A percentile compares a stretch with the other conserved stretches of the same genome.
These are phyloP conservation scores for Hippoglossus stenolepis DNA, from an alignment of 2,113 vertebrate genomes.

Conservation along the genomic window DNA sequence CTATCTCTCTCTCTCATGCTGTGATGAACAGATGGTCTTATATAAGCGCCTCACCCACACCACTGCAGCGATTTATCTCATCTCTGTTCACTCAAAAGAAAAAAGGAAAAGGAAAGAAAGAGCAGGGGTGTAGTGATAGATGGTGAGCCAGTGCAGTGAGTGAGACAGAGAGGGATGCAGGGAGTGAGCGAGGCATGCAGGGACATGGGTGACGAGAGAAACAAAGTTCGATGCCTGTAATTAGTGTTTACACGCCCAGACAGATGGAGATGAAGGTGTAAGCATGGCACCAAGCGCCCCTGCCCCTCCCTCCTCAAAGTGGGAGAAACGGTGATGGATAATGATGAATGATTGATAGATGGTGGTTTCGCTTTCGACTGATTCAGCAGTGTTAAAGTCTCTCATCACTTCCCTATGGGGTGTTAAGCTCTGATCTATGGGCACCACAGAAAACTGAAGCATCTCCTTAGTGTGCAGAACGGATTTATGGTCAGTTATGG, in stretches of 20 bases:
- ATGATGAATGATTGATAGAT: constrained; percentile 64
- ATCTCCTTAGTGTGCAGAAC: constrained; percentile 15
- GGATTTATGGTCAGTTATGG: constrained; percentile 48
- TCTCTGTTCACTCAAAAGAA: constrained; percentile 39
- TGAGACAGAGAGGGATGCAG: constrained; percentile 11
- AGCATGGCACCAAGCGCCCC: background rate
- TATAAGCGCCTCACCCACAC: constrained; percentile 65
- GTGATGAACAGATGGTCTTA: constrained; percentile 65
- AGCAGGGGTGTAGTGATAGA: constrained; percentile 41
- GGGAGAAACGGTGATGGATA: constrained; percentile 26
- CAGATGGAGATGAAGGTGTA: constrained; percentile 44
- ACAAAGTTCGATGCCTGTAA: constrained; percentile 55
- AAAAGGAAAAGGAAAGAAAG: constrained; percentile 6
- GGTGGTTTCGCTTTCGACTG: constrained; percentile 44
- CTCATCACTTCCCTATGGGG: constrained; percentile 38
- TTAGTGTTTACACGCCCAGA: constrained; percentile 49
- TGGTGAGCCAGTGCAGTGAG: constrained; percentile 39
- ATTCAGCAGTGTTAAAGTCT: constrained; percentile 49
- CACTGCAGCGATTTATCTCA: constrained; percentile 59
- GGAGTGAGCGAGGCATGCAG: constrained; percentile 11
- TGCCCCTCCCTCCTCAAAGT: constrained; percentile 9
- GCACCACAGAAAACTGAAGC: constrained; percentile 45
- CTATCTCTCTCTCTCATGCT: constrained; percentile 20
- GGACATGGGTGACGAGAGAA: constrained; percentile 33
- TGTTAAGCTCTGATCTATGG: constrained; percentile 56